Conservation (phyloP, 2,797 vertebrate species). For the Tadarida brasiliensis region DNA sequence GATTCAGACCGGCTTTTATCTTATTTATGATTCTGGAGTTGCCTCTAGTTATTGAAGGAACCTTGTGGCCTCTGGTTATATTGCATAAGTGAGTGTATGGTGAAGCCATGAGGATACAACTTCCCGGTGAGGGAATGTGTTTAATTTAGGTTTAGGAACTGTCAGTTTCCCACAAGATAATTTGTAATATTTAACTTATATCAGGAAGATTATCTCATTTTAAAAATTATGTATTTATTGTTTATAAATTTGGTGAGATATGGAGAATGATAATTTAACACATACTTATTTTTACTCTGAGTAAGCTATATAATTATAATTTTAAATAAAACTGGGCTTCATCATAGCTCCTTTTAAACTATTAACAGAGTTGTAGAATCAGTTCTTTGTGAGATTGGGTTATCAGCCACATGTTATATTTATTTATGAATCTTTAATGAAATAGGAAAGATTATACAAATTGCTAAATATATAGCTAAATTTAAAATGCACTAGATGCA, state of each 20-base stretch:
- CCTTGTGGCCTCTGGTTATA: neutral
- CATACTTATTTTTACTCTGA: neutral
- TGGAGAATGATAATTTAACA: neutral
- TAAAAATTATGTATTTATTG: neutral
- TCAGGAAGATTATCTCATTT: neutral
- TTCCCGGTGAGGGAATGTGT: neutral
- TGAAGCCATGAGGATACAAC: neutral
- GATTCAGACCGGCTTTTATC: slow-evolving; percentile 1
- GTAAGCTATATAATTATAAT: neutral
- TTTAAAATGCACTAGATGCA: neutral
- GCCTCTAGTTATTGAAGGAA: neutral
- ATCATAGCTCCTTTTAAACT: slow-evolving; percentile 35
- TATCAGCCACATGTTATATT: neutral
- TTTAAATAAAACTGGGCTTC: neutral
- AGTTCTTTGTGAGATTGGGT: neutral
- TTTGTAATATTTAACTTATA: slow-evolving; percentile 46
- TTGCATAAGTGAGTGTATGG: neutral
- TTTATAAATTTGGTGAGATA: neutral
- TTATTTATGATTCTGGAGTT: neutral
- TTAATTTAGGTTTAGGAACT: neutral
- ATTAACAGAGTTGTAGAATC: neutral
- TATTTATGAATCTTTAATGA: slow-evolving; percentile 28
- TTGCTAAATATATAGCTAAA: neutral
- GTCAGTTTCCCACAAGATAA: neutral
- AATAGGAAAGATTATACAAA: neutral